Evolutionary conservation across 2,113 vertebrate species (phyloP).

Genomic region (Paraplagusia blochii): DNA sequence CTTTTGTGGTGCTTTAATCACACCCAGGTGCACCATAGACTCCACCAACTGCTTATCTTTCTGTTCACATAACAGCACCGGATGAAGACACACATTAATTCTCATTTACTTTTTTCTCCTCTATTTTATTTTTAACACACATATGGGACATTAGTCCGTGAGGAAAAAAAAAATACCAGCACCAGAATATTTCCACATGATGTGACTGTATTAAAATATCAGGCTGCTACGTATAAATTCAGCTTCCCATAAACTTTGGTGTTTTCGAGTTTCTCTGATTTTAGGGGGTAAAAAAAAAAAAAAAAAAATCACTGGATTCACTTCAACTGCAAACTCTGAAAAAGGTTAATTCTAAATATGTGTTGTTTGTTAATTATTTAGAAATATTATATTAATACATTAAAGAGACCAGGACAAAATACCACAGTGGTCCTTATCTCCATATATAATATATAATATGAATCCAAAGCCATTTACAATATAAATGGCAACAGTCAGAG

Average conservation of each 20-base stretch:
- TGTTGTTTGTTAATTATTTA: too few relatives aligned
- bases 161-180: background rate
- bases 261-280: too few relatives aligned
- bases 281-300: too few relatives aligned
- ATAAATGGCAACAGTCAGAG: too few relatives aligned
- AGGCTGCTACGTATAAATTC: background rate
- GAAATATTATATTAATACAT: too few relatives aligned
- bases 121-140: conserved; percentile 1
- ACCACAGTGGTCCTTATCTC: too few relatives aligned
- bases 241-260: background rate
- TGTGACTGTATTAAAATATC: background rate
- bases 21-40: conserved; percentile 3
- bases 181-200: background rate
- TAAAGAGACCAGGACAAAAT: too few relatives aligned
- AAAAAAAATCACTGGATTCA: too few relatives aligned
- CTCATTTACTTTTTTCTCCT: conserved; percentile 1
- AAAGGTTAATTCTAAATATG: too few relatives aligned
- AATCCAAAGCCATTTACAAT: too few relatives aligned
- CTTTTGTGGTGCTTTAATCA: background rate
- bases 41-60: conserved; percentile 5
- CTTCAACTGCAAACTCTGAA: too few relatives aligned
- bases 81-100: conserved; percentile 1
- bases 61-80: conserved; percentile 1
- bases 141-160: background rate
- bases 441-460: too few relatives aligned